Evolutionary conservation across 2,113 vertebrate genomes (phyloP), one percentile per base, ranked within the genome.

Genomic region (Amia ocellicauda): DNA sequence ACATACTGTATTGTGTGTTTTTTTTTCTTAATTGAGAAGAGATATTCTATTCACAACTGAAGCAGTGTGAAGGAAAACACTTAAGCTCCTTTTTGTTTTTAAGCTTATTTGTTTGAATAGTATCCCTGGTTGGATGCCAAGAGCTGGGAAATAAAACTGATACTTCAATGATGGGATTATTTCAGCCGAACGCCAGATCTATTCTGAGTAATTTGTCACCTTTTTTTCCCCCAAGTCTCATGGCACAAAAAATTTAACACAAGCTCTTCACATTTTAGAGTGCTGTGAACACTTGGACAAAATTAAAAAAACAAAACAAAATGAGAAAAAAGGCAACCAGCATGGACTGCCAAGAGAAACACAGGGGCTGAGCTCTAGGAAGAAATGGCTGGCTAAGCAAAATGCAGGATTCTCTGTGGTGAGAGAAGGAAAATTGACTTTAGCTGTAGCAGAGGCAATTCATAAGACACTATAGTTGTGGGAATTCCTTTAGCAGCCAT

Each of bases 161-260:
- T 47, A 47, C 45, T 47, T 16, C 45, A n/a, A 47, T n/a, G n/a
- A n/a, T 47, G n/a, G 51, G 51, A 54, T 54, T 24, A 54, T 54
- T 54, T 50, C 26, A 24, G 7, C 43, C 43, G 22, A 24, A 19
- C 22, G 9, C 27, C 45, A 31, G 10, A 23, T 49, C 41, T 60
- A 43, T 29, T 61, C 59, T 49, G 23, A 49, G 59, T 29, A 9
- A 61, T 61, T 49, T 61, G 3, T 49, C 59, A 61, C 59, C 59
- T 61, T 61, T 45, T 47, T 29, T 59, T 23, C 17, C 19, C 19
- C 56, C 17, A 26, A 14, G n/a, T 61, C 41, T 61, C 45, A 59
- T 22, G 36, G 27, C 22, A 58, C 43, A 51, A 17, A 66, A 53
- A 50, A 60, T 67, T 54, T 67, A 67, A 47, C 36, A 60, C 59